Percentiles rank a stretch among this genome's conserved stretches.
phyloP scores from a whole-genome alignment of 2,113 vertebrate species.

The Paralichthys olivaceus region DNA sequence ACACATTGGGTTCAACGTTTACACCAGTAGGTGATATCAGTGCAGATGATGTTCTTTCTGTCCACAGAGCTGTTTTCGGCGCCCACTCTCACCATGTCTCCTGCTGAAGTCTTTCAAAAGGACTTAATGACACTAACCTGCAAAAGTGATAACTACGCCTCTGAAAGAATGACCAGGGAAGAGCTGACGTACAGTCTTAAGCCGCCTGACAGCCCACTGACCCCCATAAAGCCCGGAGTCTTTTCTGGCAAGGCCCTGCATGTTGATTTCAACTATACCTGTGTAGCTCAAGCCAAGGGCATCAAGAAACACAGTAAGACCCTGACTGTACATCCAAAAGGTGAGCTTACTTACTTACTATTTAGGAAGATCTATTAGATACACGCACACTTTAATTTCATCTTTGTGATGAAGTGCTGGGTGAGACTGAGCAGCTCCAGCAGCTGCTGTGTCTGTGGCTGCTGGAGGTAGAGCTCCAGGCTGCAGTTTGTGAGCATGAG shows the following conservation, averaged over 20 bases:
- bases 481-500: no score
- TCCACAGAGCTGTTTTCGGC: conserved; percentile 81
- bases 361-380: no score
- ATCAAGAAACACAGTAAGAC: conserved; percentile 69
- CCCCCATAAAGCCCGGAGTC: background rate
- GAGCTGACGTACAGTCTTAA: conserved; percentile 73
- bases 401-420: no score
- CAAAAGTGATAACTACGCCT: conserved; percentile 36
- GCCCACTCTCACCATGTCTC: conserved; percentile 69
- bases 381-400: no score
- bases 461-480: no score
- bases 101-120: conserved; percentile 69
- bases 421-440: no score
- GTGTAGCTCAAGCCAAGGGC: conserved; percentile 64
- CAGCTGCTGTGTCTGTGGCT: no score
- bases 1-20: no score
- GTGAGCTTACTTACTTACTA: conserved; percentile 59
- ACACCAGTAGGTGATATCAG: background rate
- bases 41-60: background rate
- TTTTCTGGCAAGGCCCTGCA: conserved; percentile 18
- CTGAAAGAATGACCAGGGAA: conserved; percentile 42
- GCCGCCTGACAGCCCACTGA: background rate
- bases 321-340: conserved; percentile 70
- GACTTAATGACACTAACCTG: conserved; percentile 70
- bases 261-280: conserved; percentile 73